These are phyloP conservation scores for Aphelinus certus DNA, from an alignment of 1,140 invertebrate genomes.

Conservation along the genomic window DNA sequence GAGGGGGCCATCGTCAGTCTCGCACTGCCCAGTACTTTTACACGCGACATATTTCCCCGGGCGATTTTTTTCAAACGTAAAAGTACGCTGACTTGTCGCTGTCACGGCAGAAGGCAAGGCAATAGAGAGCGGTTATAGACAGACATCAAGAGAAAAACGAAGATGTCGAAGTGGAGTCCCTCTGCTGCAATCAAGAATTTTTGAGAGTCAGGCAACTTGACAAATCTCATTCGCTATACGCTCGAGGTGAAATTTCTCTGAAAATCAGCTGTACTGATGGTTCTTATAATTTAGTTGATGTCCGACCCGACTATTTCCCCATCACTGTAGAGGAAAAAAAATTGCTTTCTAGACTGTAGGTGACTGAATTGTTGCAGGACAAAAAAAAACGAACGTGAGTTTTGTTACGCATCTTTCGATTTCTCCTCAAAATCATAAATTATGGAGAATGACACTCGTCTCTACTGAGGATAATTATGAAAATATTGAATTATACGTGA, in stretches of 20 bases:
- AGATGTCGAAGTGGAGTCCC: conserved; percentile 57
- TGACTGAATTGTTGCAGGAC: no score
- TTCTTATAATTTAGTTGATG: no score
- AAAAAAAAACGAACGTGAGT: no score
- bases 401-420: no score
- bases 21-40: neutral
- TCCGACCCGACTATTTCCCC: no score
- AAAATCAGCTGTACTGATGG: neutral
- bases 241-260: conserved; percentile 23
- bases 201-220: neutral
- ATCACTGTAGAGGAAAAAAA: no score
- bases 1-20: no score
- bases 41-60: neutral
- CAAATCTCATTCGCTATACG: conserved; percentile 28
- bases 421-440: no score
- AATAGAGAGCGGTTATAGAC: conserved; percentile 61
- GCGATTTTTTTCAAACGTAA: conserved; percentile 47
- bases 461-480: no score
- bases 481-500: no score
- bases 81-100: conserved; percentile 53
- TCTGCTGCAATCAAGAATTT: conserved; percentile 59
- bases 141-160: conserved; percentile 60
- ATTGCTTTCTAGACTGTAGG: no score
- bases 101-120: conserved; percentile 59
- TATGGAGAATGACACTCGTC: no score